These are phyloP conservation scores for Semotilus atromaculatus DNA, from an alignment of 2,797 vertebrate genomes.

Conservation along the genomic window DNA sequence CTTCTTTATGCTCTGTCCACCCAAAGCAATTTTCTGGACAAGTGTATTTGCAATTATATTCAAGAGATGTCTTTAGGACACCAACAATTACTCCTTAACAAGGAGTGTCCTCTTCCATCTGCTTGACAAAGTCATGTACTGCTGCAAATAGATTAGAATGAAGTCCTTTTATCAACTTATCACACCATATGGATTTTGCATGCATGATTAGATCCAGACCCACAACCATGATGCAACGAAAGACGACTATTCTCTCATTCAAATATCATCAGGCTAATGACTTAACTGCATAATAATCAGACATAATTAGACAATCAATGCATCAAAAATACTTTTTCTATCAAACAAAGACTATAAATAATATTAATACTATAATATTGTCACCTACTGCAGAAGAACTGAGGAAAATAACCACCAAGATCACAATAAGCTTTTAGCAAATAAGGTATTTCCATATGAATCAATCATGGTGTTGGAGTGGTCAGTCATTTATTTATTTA, in stretches of 20 bases:
- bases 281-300: constrained; percentile 34
- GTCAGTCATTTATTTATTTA: background rate
- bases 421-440: no score
- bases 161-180: background rate
- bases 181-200: constrained; percentile 12
- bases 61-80: background rate
- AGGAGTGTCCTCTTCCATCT: background rate
- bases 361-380: background rate
- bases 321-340: background rate
- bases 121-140: constrained; percentile 1
- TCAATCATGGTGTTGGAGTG: background rate
- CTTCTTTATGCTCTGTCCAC: constrained; percentile 1
- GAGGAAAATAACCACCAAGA: background rate
- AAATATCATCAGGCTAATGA: constrained; percentile 32
- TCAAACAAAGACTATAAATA: background rate
- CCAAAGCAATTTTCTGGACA: constrained; percentile 9
- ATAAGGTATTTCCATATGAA: background rate
- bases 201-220: background rate
- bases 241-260: constrained; percentile 16
- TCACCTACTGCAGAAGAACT: background rate
- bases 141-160: background rate
- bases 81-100: constrained; percentile 6
- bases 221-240: background rate
- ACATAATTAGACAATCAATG: background rate
- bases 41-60: constrained; percentile 7